These are phyloP conservation scores for Schizothorax lantsangensis DNA, from an alignment of 2,797 vertebrate species.

Conservation along the genomic window DNA sequence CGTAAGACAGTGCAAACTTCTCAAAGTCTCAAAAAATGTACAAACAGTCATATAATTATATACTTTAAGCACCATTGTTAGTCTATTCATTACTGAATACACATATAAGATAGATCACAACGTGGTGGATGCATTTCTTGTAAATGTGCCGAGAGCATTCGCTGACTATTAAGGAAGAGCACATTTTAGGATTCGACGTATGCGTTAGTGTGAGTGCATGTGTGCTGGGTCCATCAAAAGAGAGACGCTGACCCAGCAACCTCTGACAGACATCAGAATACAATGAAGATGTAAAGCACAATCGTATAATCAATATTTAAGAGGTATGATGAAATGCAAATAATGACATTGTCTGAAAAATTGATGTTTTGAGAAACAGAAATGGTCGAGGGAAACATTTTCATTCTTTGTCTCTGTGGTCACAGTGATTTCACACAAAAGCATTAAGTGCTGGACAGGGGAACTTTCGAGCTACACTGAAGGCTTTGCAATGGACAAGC, in stretches of 20 bases:
- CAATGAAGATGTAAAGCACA: constrained; percentile 16
- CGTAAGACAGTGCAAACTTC: constrained; percentile 78
- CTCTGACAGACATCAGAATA: constrained; percentile 1
- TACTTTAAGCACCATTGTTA: constrained; percentile 85
- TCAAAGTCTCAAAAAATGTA: constrained; percentile 80
- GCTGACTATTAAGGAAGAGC: constrained; percentile 37
- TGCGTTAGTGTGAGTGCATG: background rate
- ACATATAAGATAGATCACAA: constrained; percentile 73
- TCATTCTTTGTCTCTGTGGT: constrained; percentile 50
- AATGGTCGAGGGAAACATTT: background rate
- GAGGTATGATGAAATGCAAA: background rate
- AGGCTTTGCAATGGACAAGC: constrained; percentile 18
- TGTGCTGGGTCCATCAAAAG: background rate
- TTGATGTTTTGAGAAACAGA: background rate
- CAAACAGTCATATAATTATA: constrained; percentile 77
- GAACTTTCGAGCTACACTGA: constrained; percentile 57
- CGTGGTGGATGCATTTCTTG: constrained; percentile 65
- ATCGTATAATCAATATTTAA: constrained; percentile 14
- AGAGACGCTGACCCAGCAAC: background rate
- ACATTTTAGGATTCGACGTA: constrained; percentile 7
- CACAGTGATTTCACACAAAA: constrained; percentile 58
- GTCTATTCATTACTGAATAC: constrained; percentile 80
- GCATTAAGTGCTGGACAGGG: constrained; percentile 52
- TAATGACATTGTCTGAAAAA: background rate
- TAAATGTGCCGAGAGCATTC: constrained; percentile 59